These are phyloP conservation scores for Apostichopus parvimensis DNA, from an alignment of 35 echinoderm and acorn worm genomes.

Conservation along the genomic window DNA sequence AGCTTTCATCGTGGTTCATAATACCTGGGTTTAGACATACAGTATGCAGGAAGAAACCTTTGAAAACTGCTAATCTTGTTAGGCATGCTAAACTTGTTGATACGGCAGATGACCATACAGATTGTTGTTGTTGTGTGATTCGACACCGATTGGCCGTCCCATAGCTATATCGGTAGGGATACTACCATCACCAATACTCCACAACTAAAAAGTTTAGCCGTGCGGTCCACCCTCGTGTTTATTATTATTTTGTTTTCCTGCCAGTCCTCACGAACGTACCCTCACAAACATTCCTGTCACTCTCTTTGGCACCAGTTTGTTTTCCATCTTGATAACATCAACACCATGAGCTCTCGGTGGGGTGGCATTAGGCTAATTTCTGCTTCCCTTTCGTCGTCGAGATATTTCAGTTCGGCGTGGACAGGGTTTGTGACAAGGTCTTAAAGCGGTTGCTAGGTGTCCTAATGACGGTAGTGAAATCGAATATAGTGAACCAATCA, in stretches of 20 bases:
- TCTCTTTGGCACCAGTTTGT: not conserved
- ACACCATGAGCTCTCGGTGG: conserved; percentile 1
- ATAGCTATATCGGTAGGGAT: too few species aligned
- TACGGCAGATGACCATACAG: too few species aligned
- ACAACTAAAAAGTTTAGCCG: too few species aligned
- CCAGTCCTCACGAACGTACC: not conserved
- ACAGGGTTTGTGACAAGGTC: not conserved
- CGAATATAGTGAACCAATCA: conserved; percentile 3
- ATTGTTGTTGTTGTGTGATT: too few species aligned
- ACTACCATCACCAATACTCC: too few species aligned
- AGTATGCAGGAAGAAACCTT: too few species aligned
- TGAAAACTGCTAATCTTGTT: too few species aligned
- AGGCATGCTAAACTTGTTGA: too few species aligned
- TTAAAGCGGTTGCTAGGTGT: conserved; percentile 1
- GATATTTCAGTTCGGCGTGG: not conserved
- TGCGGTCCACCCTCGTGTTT: too few species aligned
- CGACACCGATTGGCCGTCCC: too few species aligned
- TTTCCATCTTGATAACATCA: conserved; percentile 23
- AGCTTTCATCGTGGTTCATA: too few species aligned
- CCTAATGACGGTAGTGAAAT: not conserved
- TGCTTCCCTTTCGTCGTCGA: not conserved
- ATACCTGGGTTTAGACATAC: too few species aligned
- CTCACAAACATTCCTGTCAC: not conserved
- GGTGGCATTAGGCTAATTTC: conserved; percentile 15
- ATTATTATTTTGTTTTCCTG: not conserved